Evolutionary conservation across 2,113 vertebrate species (phyloP).

Genomic region (Lampris megalopsis): DNA sequence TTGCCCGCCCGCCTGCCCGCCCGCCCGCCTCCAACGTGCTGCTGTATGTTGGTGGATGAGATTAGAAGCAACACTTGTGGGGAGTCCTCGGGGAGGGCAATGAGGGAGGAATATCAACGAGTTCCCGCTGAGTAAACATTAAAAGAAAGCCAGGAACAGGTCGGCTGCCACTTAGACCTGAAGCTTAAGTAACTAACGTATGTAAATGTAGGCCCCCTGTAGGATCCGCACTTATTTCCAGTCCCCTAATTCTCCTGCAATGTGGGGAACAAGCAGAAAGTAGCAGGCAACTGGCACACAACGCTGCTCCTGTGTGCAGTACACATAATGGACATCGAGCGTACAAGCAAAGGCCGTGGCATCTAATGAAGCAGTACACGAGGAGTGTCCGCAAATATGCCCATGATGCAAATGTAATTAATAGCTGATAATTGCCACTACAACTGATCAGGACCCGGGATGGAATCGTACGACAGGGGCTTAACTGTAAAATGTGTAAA

Average conservation of each 20-base stretch:
- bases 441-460: too few relatives aligned
- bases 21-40: not conserved
- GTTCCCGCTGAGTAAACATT: conserved; percentile 3
- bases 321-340: too few relatives aligned
- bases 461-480: too few relatives aligned
- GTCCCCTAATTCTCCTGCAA: not conserved
- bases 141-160: conserved; percentile 4
- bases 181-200: not conserved
- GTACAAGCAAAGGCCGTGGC: too few relatives aligned
- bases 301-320: too few relatives aligned
- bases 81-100: conserved; percentile 10
- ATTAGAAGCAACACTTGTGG: conserved; percentile 15
- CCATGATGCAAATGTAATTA: too few relatives aligned
- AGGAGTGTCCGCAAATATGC: too few relatives aligned
- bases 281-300: not conserved
- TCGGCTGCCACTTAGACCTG: not conserved
- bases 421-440: too few relatives aligned
- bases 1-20: too few relatives aligned
- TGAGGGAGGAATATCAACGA: conserved; percentile 6
- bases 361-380: too few relatives aligned
- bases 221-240: conserved; percentile 1
- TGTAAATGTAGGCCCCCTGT: conserved; percentile 9
- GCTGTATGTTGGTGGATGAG: not conserved
- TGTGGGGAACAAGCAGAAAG: not conserved
- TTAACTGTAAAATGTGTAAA: too few relatives aligned